phyloP scores from a whole-genome alignment of 2,888 invertebrate species.

The Machimus atricapillus region DNA sequence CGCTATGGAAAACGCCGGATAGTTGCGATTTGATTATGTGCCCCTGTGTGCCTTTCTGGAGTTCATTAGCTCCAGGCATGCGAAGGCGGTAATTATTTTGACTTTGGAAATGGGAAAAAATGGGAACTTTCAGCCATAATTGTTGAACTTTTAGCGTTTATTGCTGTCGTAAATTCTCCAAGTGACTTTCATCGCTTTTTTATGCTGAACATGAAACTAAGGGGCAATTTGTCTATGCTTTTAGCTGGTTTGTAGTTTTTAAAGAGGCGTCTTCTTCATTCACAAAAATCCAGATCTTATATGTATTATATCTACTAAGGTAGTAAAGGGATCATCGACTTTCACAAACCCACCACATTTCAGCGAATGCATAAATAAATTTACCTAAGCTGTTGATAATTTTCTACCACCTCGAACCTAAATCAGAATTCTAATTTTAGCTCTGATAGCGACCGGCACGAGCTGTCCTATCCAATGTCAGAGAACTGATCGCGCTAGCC shows the following conservation, averaged over 20 bases:
- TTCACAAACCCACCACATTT: background rate
- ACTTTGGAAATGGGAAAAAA: background rate
- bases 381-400: background rate
- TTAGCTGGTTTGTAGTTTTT: background rate
- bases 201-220: background rate
- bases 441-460: slow-evolving; percentile 13
- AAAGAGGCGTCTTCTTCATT: background rate
- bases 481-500: background rate
- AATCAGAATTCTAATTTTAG: slow-evolving; percentile 30
- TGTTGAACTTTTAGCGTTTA: background rate
- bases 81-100: slow-evolving; percentile 27
- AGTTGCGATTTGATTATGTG: slow-evolving; percentile 30
- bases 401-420: background rate
- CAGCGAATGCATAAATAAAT: background rate
- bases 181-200: slow-evolving; percentile 1
- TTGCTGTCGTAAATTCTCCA: background rate
- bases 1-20: slow-evolving; percentile 3
- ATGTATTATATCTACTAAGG: background rate
- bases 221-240: background rate
- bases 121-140: background rate
- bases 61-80: slow-evolving; percentile 18
- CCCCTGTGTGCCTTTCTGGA: background rate
- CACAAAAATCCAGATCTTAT: background rate
- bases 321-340: background rate
- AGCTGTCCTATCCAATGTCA: slow-evolving; percentile 5